Conservation (phyloP, 2,113 vertebrate species). For the Nycticryphes semicollaris region DNA sequence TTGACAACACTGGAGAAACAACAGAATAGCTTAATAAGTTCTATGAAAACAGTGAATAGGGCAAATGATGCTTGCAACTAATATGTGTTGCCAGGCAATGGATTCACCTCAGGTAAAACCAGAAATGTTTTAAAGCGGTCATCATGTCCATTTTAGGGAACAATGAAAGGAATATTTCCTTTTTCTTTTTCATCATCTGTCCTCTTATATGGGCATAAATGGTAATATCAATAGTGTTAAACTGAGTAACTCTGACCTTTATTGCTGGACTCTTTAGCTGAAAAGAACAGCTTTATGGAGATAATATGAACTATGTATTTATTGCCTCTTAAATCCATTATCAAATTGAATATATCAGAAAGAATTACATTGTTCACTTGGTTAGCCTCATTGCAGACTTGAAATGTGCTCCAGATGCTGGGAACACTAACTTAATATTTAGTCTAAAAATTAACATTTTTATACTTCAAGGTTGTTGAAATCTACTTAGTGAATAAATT, state of each 20-base stretch:
- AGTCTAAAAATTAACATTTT: slow-evolving; percentile 8
- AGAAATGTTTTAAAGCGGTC: neutral
- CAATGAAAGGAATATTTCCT: neutral
- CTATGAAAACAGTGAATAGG: neutral
- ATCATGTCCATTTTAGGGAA: neutral
- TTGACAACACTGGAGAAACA: neutral
- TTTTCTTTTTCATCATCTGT: neutral
- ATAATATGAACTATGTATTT: neutral
- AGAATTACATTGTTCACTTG: neutral
- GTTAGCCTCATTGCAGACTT: neutral
- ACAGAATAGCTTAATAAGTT: neutral
- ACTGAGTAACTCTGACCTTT: neutral
- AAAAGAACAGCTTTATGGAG: neutral
- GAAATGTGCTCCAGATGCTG: neutral
- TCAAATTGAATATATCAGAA: neutral
- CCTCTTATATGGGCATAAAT: neutral
- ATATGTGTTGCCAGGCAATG: neutral
- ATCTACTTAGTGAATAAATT: neutral
- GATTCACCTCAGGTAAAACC: neutral
- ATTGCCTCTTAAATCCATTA: neutral
- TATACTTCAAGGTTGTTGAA: neutral
- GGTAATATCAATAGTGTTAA: neutral
- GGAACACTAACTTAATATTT: neutral
- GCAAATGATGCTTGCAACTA: neutral
- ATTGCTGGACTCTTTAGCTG: neutral